phyloP scores from a whole-genome alignment of 2,797 vertebrate genomes.

The Tiaroga cobitis region DNA sequence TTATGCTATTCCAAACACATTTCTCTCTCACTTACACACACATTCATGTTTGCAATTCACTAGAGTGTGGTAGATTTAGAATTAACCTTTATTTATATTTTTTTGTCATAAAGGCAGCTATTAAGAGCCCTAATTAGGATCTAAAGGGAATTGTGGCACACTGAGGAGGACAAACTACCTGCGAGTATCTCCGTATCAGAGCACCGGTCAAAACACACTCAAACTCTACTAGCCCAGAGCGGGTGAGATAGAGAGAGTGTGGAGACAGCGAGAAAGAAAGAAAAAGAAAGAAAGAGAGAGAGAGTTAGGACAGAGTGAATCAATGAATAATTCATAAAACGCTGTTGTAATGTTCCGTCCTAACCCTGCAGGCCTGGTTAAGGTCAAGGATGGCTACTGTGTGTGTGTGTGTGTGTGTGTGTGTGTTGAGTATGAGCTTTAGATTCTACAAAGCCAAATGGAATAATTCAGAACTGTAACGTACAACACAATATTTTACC shows the following conservation, averaged over 20 bases:
- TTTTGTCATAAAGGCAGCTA: slow-evolving; percentile 22
- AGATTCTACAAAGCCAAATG: slow-evolving; percentile 35
- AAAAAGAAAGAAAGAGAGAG: slow-evolving; percentile 56
- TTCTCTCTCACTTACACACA: slow-evolving; percentile 10
- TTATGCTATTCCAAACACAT: slow-evolving; percentile 7
- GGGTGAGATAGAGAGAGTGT: slow-evolving; percentile 32
- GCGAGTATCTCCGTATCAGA: slow-evolving; percentile 37
- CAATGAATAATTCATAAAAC: slow-evolving; percentile 62
- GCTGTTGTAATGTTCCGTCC: slow-evolving; percentile 59
- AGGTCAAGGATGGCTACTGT: slow-evolving; percentile 58
- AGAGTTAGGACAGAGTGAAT: slow-evolving; percentile 49
- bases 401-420: slow-evolving; percentile 31
- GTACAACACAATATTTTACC: slow-evolving; percentile 33
- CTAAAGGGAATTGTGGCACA: slow-evolving; percentile 15
- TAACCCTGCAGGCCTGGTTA: slow-evolving; percentile 61
- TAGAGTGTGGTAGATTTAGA: neutral
- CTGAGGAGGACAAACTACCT: slow-evolving; percentile 44
- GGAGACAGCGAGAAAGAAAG: slow-evolving; percentile 68
- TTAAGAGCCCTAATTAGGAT: slow-evolving; percentile 40
- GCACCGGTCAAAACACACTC: slow-evolving; percentile 47
- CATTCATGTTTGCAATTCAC: neutral
- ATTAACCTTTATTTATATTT: slow-evolving; percentile 42
- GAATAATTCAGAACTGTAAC: slow-evolving; percentile 45
- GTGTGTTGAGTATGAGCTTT: slow-evolving; percentile 5
- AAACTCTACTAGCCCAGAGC: slow-evolving; percentile 39